These are phyloP conservation scores for Agelastica alni DNA, from an alignment of 2,888 invertebrate species.

Conservation along the genomic window DNA sequence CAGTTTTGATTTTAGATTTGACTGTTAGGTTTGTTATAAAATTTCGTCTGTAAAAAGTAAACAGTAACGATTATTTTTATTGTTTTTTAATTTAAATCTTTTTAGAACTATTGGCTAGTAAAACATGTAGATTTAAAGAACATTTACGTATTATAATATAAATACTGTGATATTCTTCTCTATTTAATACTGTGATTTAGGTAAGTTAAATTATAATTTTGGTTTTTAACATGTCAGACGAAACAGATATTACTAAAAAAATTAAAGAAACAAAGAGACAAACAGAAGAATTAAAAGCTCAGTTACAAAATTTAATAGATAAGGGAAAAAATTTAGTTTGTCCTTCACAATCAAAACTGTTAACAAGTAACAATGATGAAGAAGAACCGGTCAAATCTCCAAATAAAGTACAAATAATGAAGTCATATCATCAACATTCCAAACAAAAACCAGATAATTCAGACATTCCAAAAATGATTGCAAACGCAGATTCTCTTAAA, in stretches of 20 bases:
- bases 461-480: constrained; percentile 15
- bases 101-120: no score
- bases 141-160: not conserved
- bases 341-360: constrained; percentile 29
- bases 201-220: constrained; percentile 1
- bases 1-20: no score
- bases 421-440: constrained; percentile 38
- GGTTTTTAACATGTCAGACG: constrained; percentile 19
- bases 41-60: no score
- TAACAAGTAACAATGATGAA: constrained; percentile 3
- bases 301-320: constrained; percentile 49
- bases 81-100: no score
- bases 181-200: constrained; percentile 14
- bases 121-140: constrained; percentile 5
- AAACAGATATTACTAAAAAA: constrained; percentile 39
- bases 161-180: constrained; percentile 11
- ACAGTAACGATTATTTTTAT: no score
- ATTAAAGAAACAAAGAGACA: constrained; percentile 49
- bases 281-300: constrained; percentile 50
- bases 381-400: constrained; percentile 23
- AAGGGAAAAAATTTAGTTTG: constrained; percentile 33
- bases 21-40: no score
- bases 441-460: constrained; percentile 15
- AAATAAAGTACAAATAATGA: constrained; percentile 38
- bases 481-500: constrained; percentile 28